phyloP scores from a whole-genome alignment of 2,888 invertebrate genomes.

The Odontocerum albicorne region DNA sequence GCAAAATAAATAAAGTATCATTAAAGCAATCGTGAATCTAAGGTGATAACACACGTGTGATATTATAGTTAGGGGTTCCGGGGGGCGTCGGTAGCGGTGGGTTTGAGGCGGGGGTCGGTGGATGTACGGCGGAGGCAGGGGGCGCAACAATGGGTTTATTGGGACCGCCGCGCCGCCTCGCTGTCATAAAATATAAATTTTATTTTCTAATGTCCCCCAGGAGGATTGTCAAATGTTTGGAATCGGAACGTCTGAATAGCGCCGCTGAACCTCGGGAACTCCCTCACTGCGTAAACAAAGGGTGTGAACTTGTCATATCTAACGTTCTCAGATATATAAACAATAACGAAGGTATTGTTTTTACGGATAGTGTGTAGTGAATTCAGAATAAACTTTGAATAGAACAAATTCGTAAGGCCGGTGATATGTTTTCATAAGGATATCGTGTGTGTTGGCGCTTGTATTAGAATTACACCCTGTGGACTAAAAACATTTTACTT shows the following conservation, averaged over 20 bases:
- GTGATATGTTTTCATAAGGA: too few relatives aligned
- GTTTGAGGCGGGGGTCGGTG: constrained; percentile 2
- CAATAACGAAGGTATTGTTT: background rate
- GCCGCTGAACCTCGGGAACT: background rate
- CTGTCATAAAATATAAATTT: constrained; percentile 38
- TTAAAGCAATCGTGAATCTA: background rate
- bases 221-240: constrained; percentile 37
- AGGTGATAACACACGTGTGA: constrained; percentile 2
- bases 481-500: too few relatives aligned
- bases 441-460: too few relatives aligned
- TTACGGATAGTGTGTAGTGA: too few relatives aligned
- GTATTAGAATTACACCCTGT: too few relatives aligned
- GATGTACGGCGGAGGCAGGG: constrained; percentile 5
- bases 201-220: constrained; percentile 38
- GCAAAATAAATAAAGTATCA: too few relatives aligned
- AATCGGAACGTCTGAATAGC: constrained; percentile 29
- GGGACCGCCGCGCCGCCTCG: constrained; percentile 34
- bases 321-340: background rate
- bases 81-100: background rate
- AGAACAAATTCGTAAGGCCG: too few relatives aligned
- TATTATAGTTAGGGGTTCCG: constrained; percentile 1
- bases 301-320: background rate
- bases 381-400: too few relatives aligned
- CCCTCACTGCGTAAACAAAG: background rate
- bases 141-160: constrained; percentile 35